Evolutionary conservation across 2,113 vertebrate species (phyloP).

Genomic region (Bothrops jararaca): DNA sequence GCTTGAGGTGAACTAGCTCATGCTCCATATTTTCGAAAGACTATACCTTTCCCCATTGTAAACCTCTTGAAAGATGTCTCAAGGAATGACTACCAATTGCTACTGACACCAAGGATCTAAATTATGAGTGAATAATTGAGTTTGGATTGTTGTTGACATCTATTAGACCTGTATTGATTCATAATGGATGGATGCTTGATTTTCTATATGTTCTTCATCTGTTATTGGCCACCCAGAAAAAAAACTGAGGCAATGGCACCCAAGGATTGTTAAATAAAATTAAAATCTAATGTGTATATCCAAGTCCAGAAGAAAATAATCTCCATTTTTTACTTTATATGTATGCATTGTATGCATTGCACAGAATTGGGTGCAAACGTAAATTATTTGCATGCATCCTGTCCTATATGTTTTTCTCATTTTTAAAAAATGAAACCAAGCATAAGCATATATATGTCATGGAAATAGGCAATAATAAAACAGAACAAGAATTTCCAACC

Average conservation of each 20-base stretch:
- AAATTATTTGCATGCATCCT: background rate
- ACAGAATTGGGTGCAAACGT: background rate
- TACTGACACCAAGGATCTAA: background rate
- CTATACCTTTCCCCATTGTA: background rate
- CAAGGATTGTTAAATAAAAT: background rate
- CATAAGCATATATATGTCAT: background rate
- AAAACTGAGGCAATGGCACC: background rate
- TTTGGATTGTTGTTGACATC: background rate
- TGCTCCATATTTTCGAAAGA: background rate
- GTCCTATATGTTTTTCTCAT: background rate
- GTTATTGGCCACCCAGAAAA: background rate
- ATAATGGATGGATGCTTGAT: background rate
- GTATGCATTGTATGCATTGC: background rate
- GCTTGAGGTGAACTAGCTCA: background rate
- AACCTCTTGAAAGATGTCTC: background rate
- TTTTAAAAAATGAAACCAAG: background rate
- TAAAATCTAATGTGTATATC: background rate
- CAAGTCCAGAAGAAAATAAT: background rate
- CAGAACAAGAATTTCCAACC: background rate
- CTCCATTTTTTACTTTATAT: background rate
- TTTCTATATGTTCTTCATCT: background rate
- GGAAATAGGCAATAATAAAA: background rate
- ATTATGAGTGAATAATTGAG: background rate
- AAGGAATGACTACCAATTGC: background rate
- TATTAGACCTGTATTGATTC: background rate